Percentiles rank a stretch among this genome's conserved stretches.
phyloP scores from a whole-genome alignment of 2,888 invertebrate genomes.

The Fragum whitleyi region DNA sequence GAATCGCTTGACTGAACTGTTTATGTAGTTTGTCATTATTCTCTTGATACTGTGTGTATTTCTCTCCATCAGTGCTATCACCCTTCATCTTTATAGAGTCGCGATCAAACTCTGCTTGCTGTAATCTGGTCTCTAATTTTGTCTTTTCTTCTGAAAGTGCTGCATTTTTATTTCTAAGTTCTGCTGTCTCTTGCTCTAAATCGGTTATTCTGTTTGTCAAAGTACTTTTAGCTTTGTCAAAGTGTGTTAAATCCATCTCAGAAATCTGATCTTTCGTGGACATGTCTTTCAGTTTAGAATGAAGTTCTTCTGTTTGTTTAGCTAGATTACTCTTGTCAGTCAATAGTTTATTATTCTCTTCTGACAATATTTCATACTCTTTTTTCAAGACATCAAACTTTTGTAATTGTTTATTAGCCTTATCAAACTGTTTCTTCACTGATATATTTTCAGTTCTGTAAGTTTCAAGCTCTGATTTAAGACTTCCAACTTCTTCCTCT shows the following conservation, averaged over 20 bases:
- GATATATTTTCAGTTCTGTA: conserved; percentile 46
- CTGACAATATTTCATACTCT: conserved; percentile 76
- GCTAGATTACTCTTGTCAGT: conserved; percentile 79
- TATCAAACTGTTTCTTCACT: conserved; percentile 60
- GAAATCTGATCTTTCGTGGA: conserved; percentile 55
- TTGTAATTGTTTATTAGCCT: conserved; percentile 52
- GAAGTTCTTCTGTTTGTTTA: conserved; percentile 81
- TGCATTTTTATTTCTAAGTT: conserved; percentile 68
- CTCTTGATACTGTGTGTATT: conserved; percentile 66
- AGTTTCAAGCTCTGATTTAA: conserved; percentile 33
- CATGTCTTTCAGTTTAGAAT: conserved; percentile 71
- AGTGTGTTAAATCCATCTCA: conserved; percentile 69
- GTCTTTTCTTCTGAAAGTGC: conserved; percentile 71
- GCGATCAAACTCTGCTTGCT: conserved; percentile 76
- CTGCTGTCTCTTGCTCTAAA: conserved; percentile 71
- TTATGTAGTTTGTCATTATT: conserved; percentile 76
- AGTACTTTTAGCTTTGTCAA: conserved; percentile 72
- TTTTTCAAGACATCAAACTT: conserved; percentile 70
- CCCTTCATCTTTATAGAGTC: conserved; percentile 68
- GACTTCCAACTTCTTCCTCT: conserved; percentile 30
- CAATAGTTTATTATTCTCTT: conserved; percentile 78
- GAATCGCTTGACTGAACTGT: conserved; percentile 76
- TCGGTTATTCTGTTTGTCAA: conserved; percentile 72
- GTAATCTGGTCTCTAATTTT: conserved; percentile 60
- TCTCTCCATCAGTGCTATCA: conserved; percentile 63